Percentiles rank a stretch among this genome's conserved stretches.
phyloP scores from a whole-genome alignment of 2,888 invertebrate genomes.

The Fragum whitleyi region DNA sequence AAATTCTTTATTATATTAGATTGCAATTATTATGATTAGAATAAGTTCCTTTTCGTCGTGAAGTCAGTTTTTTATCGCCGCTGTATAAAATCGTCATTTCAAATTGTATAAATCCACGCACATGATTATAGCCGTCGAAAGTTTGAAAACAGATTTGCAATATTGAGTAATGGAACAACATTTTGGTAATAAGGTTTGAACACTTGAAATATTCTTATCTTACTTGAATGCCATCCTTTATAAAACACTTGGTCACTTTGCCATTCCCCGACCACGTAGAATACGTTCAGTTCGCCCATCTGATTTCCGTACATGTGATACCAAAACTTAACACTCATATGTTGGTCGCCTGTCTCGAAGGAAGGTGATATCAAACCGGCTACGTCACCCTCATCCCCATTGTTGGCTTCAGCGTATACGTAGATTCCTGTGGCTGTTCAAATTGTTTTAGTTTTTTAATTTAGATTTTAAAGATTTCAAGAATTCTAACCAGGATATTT shows the following conservation, averaged over 20 bases:
- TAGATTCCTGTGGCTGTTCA: constrained; percentile 1
- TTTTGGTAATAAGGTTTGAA: too few species aligned
- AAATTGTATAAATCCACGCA: too few species aligned
- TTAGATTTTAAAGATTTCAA: not conserved
- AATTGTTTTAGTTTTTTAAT: not conserved
- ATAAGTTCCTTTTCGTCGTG: too few species aligned
- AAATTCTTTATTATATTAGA: too few species aligned
- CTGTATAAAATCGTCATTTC: too few species aligned
- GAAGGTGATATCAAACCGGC: not conserved
- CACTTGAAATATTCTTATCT: too few species aligned
- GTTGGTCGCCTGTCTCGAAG: constrained; percentile 9
- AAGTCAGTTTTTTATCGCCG: too few species aligned
- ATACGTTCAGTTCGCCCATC: constrained; percentile 21
- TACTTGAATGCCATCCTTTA: not conserved
- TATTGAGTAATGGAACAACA: too few species aligned
- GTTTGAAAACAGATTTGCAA: too few species aligned
- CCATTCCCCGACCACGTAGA: constrained; percentile 8
- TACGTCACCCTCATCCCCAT: not conserved
- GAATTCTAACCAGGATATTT: not conserved
- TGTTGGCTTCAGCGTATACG: not conserved
- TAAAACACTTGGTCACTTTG: constrained; percentile 10
- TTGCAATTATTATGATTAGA: too few species aligned
- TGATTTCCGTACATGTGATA: constrained; percentile 18
- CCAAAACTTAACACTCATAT: constrained; percentile 19
- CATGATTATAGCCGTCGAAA: too few species aligned